Base-by-base conservation (phyloP, 2,797 vertebrate genomes). In the Dendrocincla fuliginosa region DNA sequence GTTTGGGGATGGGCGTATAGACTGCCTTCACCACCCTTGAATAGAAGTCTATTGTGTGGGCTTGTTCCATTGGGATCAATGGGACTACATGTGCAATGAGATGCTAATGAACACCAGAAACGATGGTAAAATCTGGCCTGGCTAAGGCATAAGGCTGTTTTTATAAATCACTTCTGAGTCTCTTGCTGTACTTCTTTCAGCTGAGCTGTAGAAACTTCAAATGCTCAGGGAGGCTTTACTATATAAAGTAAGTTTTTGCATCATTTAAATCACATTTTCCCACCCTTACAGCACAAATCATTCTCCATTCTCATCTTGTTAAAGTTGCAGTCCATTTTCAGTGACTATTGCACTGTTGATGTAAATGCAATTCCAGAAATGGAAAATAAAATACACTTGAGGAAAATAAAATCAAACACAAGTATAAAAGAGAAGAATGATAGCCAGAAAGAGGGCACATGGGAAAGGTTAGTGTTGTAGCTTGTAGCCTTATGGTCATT, bases 31-130 rank as follows among this genome's bases (percentile, higher is more conserved):
- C 84, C 84, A 94, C 74, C 69, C 87, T 18, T 96, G 95, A 97
- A 96, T 96, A 97, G 95, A 81, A 95, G 74, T 95, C 95, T 95
- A 96, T 97, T 97, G 95, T 97, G 95, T 94, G 92, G 87, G 89
- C 92, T 96, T 96, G 96, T 91, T 94, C 93, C 95, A 94, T 63
- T 80, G 92, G 93, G 95, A 96, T 97, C 96, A 96, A 94, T 96
- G 93, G 93, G 88, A 85, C 19, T 18, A 95, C 95, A 94, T 95
- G 93, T 95, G 87, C 95, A 97, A 90, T 96, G 93, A 96, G 90
- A 96, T 96, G 95, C 94, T 94, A 97, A 96, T 97, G 94, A 97
- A 92, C 78, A 56, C 42, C 88, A 97, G 93, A 95, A 95, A 94
- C 3, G 49, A 61, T 41, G 75, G 93, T 84, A 92, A 93, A 96